Evolutionary conservation across 2,113 vertebrate species (phyloP).

Genomic region (Elanus axillaris): DNA sequence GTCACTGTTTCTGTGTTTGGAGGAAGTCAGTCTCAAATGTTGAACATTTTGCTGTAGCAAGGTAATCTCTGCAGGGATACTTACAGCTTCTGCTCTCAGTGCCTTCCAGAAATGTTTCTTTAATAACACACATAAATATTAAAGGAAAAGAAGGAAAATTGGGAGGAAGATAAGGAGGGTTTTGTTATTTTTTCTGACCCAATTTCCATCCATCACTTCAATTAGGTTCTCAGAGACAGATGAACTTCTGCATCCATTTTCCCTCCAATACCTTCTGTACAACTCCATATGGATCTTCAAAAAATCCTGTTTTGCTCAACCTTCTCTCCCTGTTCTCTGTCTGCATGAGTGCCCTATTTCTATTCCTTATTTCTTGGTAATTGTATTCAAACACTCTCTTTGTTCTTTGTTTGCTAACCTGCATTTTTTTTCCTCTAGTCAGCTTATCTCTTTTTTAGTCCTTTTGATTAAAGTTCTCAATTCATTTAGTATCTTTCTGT

Average conservation of each 20-base stretch:
- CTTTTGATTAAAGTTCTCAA: slow-evolving; percentile 71
- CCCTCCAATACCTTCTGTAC: slow-evolving; percentile 18
- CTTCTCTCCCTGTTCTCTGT: slow-evolving; percentile 34
- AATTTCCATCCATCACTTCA: slow-evolving; percentile 61
- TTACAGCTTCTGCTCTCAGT: slow-evolving; percentile 8
- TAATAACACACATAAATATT: slow-evolving; percentile 63
- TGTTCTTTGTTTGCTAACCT: slow-evolving; percentile 71
- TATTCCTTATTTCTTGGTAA: slow-evolving; percentile 65
- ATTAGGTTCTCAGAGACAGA: slow-evolving; percentile 33
- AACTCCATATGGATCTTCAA: slow-evolving; percentile 49
- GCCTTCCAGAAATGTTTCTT: slow-evolving; percentile 62
- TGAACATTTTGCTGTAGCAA: slow-evolving; percentile 16
- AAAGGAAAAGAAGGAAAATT: slow-evolving; percentile 48
- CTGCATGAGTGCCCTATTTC: slow-evolving; percentile 59
- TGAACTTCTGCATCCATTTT: slow-evolving; percentile 24
- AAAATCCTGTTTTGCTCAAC: slow-evolving; percentile 43
- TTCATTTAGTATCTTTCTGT: slow-evolving; percentile 63
- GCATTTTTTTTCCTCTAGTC: slow-evolving; percentile 46
- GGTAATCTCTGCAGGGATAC: slow-evolving; percentile 26
- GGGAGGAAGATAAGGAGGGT: slow-evolving; percentile 8
- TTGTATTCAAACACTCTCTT: slow-evolving; percentile 70
- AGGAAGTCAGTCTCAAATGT: neutral
- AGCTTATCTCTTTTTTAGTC: slow-evolving; percentile 69
- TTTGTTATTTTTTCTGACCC: slow-evolving; percentile 61
- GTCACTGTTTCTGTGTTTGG: neutral